Conservation (phyloP, 1,140 invertebrate species). For the Formica selysi region DNA sequence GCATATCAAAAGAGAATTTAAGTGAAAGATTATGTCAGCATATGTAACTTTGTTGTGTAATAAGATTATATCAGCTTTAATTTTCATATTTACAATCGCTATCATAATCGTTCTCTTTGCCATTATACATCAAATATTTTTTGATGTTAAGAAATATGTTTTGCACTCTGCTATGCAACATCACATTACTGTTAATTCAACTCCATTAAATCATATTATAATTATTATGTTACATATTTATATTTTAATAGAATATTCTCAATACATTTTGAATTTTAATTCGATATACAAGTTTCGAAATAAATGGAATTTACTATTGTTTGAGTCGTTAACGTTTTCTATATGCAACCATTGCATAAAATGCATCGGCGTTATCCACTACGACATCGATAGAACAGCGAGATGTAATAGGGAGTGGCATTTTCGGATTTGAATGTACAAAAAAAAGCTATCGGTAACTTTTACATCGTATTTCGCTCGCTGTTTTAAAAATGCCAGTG, state of each 20-base stretch:
- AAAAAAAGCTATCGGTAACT: neutral
- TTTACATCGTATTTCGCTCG: conserved; percentile 3
- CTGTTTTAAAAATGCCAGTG: conserved; percentile 62
- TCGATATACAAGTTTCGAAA: neutral
- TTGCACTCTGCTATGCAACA: neutral
- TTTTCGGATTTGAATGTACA: conserved; percentile 34
- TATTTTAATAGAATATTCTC: neutral
- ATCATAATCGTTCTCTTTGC: neutral
- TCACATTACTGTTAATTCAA: neutral
- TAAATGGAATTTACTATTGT: neutral
- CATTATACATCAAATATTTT: neutral
- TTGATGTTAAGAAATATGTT: neutral
- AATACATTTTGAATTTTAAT: neutral
- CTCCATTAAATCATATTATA: neutral
- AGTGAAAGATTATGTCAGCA: neutral
- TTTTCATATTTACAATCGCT: neutral
- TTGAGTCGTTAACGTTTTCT: conserved; percentile 37
- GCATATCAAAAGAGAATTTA: neutral
- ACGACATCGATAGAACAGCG: conserved; percentile 59
- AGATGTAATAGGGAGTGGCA: conserved; percentile 23
- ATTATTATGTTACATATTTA: neutral
- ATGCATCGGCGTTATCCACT: conserved; percentile 34
- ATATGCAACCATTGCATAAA: conserved; percentile 47
- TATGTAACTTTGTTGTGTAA: neutral
- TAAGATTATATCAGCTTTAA: neutral